These are phyloP conservation scores for Drosophila nigromelanica DNA, from an alignment of 1,140 invertebrate species.

Conservation along the genomic window DNA sequence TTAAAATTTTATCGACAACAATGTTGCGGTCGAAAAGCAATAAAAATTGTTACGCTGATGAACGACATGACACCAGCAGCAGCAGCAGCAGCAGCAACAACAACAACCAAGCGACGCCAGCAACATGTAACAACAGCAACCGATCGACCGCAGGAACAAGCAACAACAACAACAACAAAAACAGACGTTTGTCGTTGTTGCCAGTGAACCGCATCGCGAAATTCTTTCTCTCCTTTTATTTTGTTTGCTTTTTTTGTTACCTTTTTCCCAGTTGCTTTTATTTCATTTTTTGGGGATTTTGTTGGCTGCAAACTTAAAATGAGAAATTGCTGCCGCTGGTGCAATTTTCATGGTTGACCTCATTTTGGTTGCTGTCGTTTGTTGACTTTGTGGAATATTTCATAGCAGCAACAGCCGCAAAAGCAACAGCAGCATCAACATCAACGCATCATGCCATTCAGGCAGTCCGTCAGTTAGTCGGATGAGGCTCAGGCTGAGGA, in stretches of 20 bases:
- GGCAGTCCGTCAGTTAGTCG: slow-evolving; percentile 5
- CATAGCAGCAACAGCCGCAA: slow-evolving; percentile 32
- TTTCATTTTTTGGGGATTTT: slow-evolving; percentile 51
- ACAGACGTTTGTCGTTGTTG: slow-evolving; percentile 20
- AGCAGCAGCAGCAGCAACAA: slow-evolving; percentile 40
- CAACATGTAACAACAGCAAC: slow-evolving; percentile 36
- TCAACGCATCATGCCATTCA: slow-evolving; percentile 39
- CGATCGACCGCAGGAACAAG: slow-evolving; percentile 66
- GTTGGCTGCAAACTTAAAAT: slow-evolving; percentile 75
- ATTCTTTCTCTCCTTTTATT: slow-evolving; percentile 45
- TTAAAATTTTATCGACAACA: slow-evolving; percentile 82
- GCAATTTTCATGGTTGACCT: slow-evolving; percentile 79
- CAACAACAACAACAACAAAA: slow-evolving; percentile 26
- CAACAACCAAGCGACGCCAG: slow-evolving; percentile 38
- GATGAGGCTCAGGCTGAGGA: slow-evolving; percentile 1
- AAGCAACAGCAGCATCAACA: no score
- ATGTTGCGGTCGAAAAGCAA: slow-evolving; percentile 65
- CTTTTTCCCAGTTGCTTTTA: slow-evolving; percentile 26
- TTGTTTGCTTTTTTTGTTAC: slow-evolving; percentile 6
- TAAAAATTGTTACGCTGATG: slow-evolving; percentile 74
- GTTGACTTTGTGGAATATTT: slow-evolving; percentile 79
- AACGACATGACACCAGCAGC: slow-evolving; percentile 60
- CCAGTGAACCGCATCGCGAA: slow-evolving; percentile 62
- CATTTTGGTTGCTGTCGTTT: slow-evolving; percentile 64
- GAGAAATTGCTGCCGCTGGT: slow-evolving; percentile 78